Base-by-base conservation (phyloP, 2,113 vertebrate genomes). In the Apteryx owenii region DNA sequence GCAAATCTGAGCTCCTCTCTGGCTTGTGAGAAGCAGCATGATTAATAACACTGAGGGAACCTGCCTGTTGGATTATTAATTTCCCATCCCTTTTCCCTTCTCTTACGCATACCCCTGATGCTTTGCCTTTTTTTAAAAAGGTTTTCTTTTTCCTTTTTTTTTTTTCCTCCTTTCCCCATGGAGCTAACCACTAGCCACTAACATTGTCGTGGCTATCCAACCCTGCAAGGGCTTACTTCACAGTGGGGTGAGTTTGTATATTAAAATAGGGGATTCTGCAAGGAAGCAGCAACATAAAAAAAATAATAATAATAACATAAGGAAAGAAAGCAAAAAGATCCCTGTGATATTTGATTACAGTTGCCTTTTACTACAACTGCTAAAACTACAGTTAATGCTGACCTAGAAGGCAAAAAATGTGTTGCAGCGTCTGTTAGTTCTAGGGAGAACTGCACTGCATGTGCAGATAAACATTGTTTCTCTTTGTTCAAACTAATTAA, bases 1-100 rank as follows among this genome's bases (percentile, higher is more conserved):
- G 98, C 97, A 94, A 98, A 94, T 96, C 97, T 76, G 92, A 25
- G 97, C 96, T 98, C 96, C 98, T 98, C 97, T 96, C 98, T 96
- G 93, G 98, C 98, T 98, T 86, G 95, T 95, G 97, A 95, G 97
- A 98, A 98, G 97, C 98, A 89, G 97, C 96, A 98, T 99, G 98
- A 99, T 99, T 98, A 99, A 99, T 98, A 98, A 98, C 98, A 98
- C 97, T 75, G 97, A 98, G 96, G 97, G 97, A 98, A 97, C 97
- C 98, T 99, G 98, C 98, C 98, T 99, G 98, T 98, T 98, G 98
- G 98, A 98, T 98, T 99, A 98, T 99, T 99, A 98, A 99, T 99
- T 99, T 98, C 98, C 97, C 93, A 91, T 98, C 97, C 97, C 97
- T 98, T 98, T 98, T 93, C 93, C 98, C 93, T 97, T 97, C 91